These are phyloP conservation scores for Tachyglossus aculeatus DNA, from an alignment of 2,797 vertebrate species.

Conservation along the genomic window DNA sequence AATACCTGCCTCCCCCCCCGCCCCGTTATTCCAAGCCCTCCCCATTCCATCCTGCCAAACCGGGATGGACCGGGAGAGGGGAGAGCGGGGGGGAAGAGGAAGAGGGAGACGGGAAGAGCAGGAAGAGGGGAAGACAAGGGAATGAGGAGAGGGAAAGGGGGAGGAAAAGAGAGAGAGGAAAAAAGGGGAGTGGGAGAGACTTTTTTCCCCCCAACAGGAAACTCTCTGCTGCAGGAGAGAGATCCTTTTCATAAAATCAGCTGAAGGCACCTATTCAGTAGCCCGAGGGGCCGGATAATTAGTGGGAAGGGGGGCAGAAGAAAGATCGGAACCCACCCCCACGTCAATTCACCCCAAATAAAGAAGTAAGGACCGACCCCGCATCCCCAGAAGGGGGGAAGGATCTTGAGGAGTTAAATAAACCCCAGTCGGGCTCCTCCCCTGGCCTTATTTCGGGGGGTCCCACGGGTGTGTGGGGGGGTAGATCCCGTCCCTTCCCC, in stretches of 20 bases:
- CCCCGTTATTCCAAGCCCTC: slow-evolving; percentile 65
- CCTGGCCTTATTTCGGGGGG: too few relatives aligned
- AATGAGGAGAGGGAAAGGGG: background rate
- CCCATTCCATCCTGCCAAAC: slow-evolving; percentile 56
- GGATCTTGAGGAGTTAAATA: too few relatives aligned
- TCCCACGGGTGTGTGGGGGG: too few relatives aligned
- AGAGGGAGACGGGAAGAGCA: background rate
- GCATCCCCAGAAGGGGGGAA: too few relatives aligned
- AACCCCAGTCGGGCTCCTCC: too few relatives aligned
- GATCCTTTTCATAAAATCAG: slow-evolving; percentile 63
- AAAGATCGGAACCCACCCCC: too few relatives aligned
- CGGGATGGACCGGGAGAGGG: background rate
- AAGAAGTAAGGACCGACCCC: too few relatives aligned
- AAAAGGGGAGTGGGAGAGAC: background rate
- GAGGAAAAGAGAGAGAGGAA: background rate
- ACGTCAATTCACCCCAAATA: too few relatives aligned
- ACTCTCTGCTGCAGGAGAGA: slow-evolving; percentile 48
- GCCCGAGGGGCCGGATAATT: slow-evolving; percentile 6
- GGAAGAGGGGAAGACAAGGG: too few relatives aligned
- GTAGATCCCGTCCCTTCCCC: too few relatives aligned
- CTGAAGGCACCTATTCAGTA: slow-evolving; percentile 67
- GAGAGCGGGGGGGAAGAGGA: background rate
- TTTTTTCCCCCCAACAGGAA: background rate
- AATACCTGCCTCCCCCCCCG: slow-evolving; percentile 54
- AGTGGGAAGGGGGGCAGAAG: too few relatives aligned